These are phyloP conservation scores for Coreius guichenoti DNA, from an alignment of 2,797 vertebrate species.

Conservation along the genomic window DNA sequence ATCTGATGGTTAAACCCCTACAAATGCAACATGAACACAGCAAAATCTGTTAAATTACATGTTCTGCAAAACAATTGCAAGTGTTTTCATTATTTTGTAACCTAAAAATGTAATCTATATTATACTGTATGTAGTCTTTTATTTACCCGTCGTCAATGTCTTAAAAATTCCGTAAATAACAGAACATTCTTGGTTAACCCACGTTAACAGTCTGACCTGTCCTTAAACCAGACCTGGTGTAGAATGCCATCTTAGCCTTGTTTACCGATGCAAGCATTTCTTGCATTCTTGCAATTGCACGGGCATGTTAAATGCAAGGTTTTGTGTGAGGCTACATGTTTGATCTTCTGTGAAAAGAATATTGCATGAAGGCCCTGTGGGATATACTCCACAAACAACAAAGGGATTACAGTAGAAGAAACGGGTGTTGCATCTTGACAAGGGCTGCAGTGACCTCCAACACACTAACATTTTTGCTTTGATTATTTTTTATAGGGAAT, in stretches of 20 bases:
- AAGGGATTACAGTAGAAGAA: slow-evolving; percentile 45
- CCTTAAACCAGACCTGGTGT: not conserved
- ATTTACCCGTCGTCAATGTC: not conserved
- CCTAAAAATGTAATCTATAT: not conserved
- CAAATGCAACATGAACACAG: not conserved
- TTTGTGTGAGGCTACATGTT: slow-evolving; percentile 36
- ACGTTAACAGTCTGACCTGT: not conserved
- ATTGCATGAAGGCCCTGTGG: not conserved
- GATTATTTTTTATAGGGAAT: slow-evolving; percentile 60
- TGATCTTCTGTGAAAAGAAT: slow-evolving; percentile 38
- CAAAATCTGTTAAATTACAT: not conserved
- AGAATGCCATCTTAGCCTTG: not conserved
- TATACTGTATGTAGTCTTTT: not conserved
- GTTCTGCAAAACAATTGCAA: not conserved
- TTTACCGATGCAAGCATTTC: slow-evolving; percentile 7
- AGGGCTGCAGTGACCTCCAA: slow-evolving; percentile 52
- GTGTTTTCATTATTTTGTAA: not conserved
- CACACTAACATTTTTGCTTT: slow-evolving; percentile 48
- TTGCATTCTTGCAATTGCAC: not conserved
- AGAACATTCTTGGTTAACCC: not conserved
- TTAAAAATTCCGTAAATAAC: not conserved
- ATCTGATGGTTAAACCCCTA: not conserved
- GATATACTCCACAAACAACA: slow-evolving; percentile 27
- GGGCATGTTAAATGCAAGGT: not conserved
- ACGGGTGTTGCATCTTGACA: slow-evolving; percentile 49